These are phyloP conservation scores for Nemoura dubitans DNA, from an alignment of 2,888 invertebrate species.

Conservation along the genomic window DNA sequence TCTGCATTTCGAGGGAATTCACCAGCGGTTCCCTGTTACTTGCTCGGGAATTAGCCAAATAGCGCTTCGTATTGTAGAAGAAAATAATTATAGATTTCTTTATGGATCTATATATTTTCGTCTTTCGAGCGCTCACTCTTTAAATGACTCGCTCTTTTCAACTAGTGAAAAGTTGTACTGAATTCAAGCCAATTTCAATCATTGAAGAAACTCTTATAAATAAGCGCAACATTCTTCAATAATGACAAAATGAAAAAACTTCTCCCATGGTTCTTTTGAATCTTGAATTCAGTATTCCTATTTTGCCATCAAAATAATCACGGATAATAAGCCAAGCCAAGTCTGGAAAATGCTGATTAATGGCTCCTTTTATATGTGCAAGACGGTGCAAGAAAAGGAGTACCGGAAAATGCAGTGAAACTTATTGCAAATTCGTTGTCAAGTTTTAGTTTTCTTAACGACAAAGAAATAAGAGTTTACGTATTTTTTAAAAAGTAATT, in stretches of 20 bases:
- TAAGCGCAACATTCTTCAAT: slow-evolving; percentile 39
- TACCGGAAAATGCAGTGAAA: slow-evolving; percentile 13
- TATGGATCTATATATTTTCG: neutral
- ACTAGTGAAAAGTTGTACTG: neutral
- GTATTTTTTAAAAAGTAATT: slow-evolving; percentile 14
- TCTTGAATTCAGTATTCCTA: slow-evolving; percentile 14
- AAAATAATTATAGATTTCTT: neutral
- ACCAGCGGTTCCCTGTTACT: neutral
- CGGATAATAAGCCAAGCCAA: slow-evolving; percentile 33
- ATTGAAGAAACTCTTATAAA: slow-evolving; percentile 31
- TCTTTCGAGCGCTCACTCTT: neutral
- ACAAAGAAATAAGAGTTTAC: slow-evolving; percentile 25
- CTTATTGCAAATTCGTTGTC: slow-evolving; percentile 39
- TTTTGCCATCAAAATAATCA: slow-evolving; percentile 16
- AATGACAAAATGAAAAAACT: slow-evolving; percentile 38
- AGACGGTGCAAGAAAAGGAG: slow-evolving; percentile 14
- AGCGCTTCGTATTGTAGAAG: neutral
- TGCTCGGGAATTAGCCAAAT: neutral
- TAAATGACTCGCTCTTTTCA: neutral
- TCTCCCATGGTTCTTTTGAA: slow-evolving; percentile 1
- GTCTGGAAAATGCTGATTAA: slow-evolving; percentile 40
- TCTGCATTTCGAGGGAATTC: neutral
- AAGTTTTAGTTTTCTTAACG: slow-evolving; percentile 34
- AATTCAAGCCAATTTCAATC: slow-evolving; percentile 38
- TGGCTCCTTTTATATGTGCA: slow-evolving; percentile 32